Conservation (phyloP, 2,888 invertebrate species). For the Deilephila elpenor region DNA sequence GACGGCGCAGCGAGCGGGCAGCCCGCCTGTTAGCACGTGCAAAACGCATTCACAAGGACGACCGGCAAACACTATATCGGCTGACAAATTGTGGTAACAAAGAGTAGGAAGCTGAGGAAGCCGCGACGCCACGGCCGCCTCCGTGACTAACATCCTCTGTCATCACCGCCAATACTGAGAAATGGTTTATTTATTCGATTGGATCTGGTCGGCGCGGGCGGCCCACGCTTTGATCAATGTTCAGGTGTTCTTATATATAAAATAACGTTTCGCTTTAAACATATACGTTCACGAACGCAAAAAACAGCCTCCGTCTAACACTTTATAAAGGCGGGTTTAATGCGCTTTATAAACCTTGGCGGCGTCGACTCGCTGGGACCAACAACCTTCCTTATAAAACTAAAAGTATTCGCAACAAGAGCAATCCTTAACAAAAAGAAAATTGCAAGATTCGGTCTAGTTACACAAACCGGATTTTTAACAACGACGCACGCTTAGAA, state of each 20-base stretch:
- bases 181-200: slow-evolving; percentile 49
- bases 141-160: slow-evolving; percentile 57
- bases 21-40: background rate
- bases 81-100: slow-evolving; percentile 40
- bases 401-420: background rate
- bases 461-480: slow-evolving; percentile 13
- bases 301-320: slow-evolving; percentile 2
- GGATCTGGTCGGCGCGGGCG: slow-evolving; percentile 43
- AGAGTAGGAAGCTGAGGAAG: slow-evolving; percentile 49
- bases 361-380: background rate
- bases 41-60: background rate
- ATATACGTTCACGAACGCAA: background rate
- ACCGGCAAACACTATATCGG: slow-evolving; percentile 17
- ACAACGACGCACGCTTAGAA: background rate
- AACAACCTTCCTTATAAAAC: slow-evolving; percentile 5
- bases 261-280: background rate
- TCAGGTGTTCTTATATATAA: slow-evolving; percentile 37
- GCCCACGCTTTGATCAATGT: slow-evolving; percentile 49
- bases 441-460: background rate
- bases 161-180: slow-evolving; percentile 53
- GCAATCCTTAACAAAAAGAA: background rate
- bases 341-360: background rate
- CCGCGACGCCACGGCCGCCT: slow-evolving; percentile 42
- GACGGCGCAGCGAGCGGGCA: slow-evolving; percentile 41
- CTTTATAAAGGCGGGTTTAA: background rate